These are phyloP conservation scores for Mesocricetus auratus DNA, from an alignment of 2,113 vertebrate genomes.

Conservation along the genomic window DNA sequence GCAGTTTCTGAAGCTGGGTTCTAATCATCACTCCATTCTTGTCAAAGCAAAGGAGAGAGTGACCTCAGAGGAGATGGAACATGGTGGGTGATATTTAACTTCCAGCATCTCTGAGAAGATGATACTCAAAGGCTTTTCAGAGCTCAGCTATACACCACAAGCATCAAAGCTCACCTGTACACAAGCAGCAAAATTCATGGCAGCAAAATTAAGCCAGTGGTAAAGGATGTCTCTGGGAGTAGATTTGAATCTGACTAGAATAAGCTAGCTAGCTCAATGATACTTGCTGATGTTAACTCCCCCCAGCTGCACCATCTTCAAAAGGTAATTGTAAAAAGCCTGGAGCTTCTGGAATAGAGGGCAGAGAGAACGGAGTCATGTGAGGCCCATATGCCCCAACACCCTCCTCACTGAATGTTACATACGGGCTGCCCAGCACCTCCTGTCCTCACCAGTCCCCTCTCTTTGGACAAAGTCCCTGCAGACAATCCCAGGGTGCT, in stretches of 20 bases:
- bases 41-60: neutral
- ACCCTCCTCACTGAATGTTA: neutral
- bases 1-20: constrained; percentile 19
- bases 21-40: neutral
- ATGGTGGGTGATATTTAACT: constrained; percentile 35
- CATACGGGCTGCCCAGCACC: neutral
- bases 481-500: neutral
- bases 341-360: neutral
- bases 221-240: neutral
- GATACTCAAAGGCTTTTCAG: neutral
- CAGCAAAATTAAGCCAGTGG: neutral
- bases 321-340: neutral
- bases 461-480: constrained; percentile 13
- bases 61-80: neutral
- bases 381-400: neutral
- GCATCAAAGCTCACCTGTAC: neutral
- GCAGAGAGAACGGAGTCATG: neutral
- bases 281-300: neutral
- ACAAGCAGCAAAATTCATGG: neutral
- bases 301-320: neutral
- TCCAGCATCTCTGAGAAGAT: constrained; percentile 43
- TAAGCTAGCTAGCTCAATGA: neutral
- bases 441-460: neutral
- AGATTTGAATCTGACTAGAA: neutral
- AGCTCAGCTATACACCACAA: neutral